Conservation (phyloP, 2,113 vertebrate species). For the Struthidea cinerea region DNA sequence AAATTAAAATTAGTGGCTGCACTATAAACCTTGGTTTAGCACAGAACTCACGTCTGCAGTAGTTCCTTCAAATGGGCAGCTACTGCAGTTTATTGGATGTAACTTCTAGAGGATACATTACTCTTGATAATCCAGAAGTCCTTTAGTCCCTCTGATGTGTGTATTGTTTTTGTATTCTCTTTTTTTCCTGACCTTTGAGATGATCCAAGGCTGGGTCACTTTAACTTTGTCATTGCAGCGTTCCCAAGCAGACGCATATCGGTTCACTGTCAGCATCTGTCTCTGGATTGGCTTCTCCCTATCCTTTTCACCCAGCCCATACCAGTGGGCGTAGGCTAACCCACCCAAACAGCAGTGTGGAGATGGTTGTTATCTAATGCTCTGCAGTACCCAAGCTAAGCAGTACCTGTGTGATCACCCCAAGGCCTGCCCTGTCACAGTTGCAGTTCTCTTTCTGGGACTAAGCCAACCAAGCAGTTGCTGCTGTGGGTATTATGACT, state of each 20-base stretch:
- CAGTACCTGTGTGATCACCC: neutral
- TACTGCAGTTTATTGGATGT: neutral
- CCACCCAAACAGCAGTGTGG: neutral
- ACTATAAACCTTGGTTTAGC: neutral
- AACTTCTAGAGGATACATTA: neutral
- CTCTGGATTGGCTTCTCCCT: neutral
- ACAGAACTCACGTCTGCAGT: neutral
- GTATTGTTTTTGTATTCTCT: neutral
- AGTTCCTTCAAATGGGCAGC: neutral
- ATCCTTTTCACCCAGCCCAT: neutral
- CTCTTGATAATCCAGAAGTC: neutral
- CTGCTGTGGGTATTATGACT: neutral
- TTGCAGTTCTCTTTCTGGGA: neutral
- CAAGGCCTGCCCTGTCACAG: neutral
- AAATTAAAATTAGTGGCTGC: neutral
- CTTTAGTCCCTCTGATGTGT: neutral
- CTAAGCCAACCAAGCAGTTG: neutral
- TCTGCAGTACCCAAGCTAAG: neutral
- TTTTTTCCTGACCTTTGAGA: neutral
- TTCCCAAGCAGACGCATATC: neutral
- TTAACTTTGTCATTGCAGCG: neutral
- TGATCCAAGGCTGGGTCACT: neutral
- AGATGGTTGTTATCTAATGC: slow-evolving; percentile 7
- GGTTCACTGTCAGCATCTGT: neutral
- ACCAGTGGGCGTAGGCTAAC: neutral